These are phyloP conservation scores for Sesia apiformis DNA, from an alignment of 2,888 invertebrate species.

Conservation along the genomic window DNA sequence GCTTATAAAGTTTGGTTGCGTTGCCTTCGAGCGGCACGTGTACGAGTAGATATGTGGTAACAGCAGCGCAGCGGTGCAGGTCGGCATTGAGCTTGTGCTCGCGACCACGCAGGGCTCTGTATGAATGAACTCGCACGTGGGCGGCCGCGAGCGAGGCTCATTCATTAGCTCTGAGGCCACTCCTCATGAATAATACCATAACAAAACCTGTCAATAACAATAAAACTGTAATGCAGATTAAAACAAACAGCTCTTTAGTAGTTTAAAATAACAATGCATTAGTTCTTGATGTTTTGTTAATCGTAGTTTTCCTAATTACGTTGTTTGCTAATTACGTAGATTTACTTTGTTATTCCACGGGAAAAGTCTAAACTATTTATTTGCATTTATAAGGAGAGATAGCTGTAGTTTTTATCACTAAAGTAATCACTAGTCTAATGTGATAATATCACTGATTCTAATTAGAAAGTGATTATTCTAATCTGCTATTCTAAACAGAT, in stretches of 20 bases:
- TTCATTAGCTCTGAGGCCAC: conserved; percentile 67
- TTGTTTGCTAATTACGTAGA: too few species aligned
- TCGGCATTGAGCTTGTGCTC: conserved; percentile 44
- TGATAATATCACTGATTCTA: too few species aligned
- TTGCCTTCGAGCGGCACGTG: background rate
- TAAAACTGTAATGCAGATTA: background rate
- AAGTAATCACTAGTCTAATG: too few species aligned
- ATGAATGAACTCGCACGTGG: conserved; percentile 66
- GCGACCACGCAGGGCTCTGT: conserved; percentile 55
- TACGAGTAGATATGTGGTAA: background rate
- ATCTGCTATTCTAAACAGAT: too few species aligned
- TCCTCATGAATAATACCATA: conserved; percentile 67
- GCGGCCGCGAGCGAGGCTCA: conserved; percentile 43
- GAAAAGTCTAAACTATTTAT: too few species aligned
- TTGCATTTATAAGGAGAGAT: too few species aligned
- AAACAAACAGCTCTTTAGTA: background rate
- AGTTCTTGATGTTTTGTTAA: background rate
- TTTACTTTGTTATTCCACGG: too few species aligned
- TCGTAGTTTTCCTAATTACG: too few species aligned
- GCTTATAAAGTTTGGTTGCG: background rate
- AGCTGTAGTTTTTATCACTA: too few species aligned
- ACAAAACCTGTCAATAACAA: conserved; percentile 47
- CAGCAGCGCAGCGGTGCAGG: conserved; percentile 27
- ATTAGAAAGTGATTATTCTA: too few species aligned
- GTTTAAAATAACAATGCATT: too few species aligned